These are phyloP conservation scores for Camponotus vicinus DNA, from an alignment of 1,140 invertebrate species.

Conservation along the genomic window DNA sequence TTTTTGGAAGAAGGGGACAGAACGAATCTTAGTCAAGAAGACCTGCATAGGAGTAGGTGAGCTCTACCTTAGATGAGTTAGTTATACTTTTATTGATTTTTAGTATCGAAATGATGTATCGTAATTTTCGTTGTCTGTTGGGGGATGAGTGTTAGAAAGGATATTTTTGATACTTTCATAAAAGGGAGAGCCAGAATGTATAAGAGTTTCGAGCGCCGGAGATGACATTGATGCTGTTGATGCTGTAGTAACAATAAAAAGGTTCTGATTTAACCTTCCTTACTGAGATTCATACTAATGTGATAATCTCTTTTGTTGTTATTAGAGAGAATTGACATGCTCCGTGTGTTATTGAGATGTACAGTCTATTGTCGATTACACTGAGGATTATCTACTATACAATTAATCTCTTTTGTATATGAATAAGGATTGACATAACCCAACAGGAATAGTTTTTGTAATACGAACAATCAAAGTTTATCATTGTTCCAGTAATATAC, in stretches of 20 bases:
- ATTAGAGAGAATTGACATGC: conserved; percentile 64
- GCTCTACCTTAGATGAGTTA: conserved; percentile 76
- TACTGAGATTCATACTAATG: conserved; percentile 74
- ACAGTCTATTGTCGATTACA: conserved; percentile 68
- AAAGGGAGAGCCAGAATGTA: conserved; percentile 80
- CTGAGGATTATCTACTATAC: conserved; percentile 66
- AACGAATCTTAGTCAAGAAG: conserved; percentile 72
- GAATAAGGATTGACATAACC: conserved; percentile 71
- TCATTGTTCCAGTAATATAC: conserved; percentile 72
- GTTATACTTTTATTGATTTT: conserved; percentile 82
- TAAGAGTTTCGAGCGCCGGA: conserved; percentile 79
- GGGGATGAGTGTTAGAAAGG: conserved; percentile 84
- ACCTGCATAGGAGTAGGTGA: conserved; percentile 71
- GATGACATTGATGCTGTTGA: conserved; percentile 79
- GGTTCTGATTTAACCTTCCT: conserved; percentile 81
- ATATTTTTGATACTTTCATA: conserved; percentile 88
- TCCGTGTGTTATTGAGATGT: conserved; percentile 66
- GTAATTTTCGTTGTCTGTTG: conserved; percentile 83
- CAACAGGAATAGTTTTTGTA: conserved; percentile 73
- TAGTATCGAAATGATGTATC: conserved; percentile 78
- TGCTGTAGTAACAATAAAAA: conserved; percentile 83
- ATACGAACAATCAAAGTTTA: conserved; percentile 68
- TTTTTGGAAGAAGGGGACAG: conserved; percentile 72
- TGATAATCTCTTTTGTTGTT: conserved; percentile 74
- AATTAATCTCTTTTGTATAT: conserved; percentile 75